These are phyloP conservation scores for Cyclophora punctaria DNA, from an alignment of 2,888 invertebrate genomes.

Conservation along the genomic window DNA sequence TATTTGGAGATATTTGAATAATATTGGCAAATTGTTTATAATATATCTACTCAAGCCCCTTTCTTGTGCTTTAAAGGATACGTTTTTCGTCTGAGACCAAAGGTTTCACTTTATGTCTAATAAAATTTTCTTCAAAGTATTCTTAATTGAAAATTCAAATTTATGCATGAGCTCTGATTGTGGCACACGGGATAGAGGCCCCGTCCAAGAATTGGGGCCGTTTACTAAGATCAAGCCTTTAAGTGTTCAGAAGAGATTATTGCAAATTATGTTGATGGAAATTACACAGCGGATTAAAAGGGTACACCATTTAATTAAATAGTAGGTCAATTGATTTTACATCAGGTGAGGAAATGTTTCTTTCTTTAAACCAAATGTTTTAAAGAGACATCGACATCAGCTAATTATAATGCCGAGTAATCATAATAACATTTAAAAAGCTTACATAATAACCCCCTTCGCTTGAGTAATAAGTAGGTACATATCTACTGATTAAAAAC, in stretches of 20 bases:
- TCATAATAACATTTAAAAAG: no score
- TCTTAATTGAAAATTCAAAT: conserved; percentile 75
- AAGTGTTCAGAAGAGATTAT: conserved; percentile 32
- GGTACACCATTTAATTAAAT: conserved; percentile 36
- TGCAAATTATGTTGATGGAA: conserved; percentile 58
- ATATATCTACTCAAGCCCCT: no score
- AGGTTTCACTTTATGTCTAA: conserved; percentile 72
- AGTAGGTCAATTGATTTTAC: no score
- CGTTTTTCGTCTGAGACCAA: conserved; percentile 69
- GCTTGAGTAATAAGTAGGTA: no score
- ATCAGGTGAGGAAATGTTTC: no score
- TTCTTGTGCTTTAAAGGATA: conserved; percentile 36
- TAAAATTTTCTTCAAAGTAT: conserved; percentile 73
- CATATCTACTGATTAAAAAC: no score
- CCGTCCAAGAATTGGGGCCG: conserved; percentile 39
- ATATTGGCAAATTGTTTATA: no score
- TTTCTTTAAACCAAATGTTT: no score
- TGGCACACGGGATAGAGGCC: conserved; percentile 37
- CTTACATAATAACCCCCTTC: no score
- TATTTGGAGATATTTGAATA: no score
- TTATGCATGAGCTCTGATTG: conserved; percentile 75
- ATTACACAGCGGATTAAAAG: conserved; percentile 53
- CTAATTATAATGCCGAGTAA: no score
- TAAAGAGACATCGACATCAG: no score
- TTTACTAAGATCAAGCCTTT: conserved; percentile 55